phyloP scores from a whole-genome alignment of 2,797 vertebrate genomes.

The Pseudomugil tenellus region DNA sequence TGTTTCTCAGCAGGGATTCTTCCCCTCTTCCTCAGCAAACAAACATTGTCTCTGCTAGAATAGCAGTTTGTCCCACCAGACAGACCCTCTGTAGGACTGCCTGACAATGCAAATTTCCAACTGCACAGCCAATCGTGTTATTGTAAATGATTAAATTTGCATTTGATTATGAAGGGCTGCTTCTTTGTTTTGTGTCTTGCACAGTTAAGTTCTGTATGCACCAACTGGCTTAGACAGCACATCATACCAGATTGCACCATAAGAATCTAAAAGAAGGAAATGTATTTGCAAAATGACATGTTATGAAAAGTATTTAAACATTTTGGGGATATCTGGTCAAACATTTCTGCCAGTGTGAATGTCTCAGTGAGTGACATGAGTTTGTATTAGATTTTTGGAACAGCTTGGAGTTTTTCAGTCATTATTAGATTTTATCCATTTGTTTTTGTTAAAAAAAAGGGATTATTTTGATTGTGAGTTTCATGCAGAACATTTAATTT shows the following conservation, averaged over 20 bases:
- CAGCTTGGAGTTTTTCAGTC: too few relatives aligned
- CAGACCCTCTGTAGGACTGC: slow-evolving; percentile 37
- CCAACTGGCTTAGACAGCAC: background rate
- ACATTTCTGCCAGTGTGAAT: background rate
- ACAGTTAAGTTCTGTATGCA: background rate
- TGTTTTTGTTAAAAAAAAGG: too few relatives aligned
- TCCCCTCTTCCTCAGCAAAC: slow-evolving; percentile 55
- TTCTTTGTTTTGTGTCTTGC: background rate
- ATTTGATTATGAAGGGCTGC: slow-evolving; percentile 5
- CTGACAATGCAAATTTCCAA: slow-evolving; percentile 31
- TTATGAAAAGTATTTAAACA: background rate
- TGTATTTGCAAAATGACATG: too few relatives aligned
- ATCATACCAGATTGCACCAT: background rate
- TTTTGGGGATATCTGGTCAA: background rate
- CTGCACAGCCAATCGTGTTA: background rate
- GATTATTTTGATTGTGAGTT: background rate
- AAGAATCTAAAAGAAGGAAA: background rate
- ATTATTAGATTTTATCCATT: too few relatives aligned
- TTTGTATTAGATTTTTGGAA: too few relatives aligned
- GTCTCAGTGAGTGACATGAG: background rate
- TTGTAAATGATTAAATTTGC: slow-evolving; percentile 11
- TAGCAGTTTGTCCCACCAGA: slow-evolving; percentile 37
- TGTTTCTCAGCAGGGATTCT: slow-evolving; percentile 50
- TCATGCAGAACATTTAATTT: background rate
- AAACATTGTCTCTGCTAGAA: slow-evolving; percentile 49